phyloP scores from a whole-genome alignment of 2,888 invertebrate genomes.

The Eutolmus rufibarbis region DNA sequence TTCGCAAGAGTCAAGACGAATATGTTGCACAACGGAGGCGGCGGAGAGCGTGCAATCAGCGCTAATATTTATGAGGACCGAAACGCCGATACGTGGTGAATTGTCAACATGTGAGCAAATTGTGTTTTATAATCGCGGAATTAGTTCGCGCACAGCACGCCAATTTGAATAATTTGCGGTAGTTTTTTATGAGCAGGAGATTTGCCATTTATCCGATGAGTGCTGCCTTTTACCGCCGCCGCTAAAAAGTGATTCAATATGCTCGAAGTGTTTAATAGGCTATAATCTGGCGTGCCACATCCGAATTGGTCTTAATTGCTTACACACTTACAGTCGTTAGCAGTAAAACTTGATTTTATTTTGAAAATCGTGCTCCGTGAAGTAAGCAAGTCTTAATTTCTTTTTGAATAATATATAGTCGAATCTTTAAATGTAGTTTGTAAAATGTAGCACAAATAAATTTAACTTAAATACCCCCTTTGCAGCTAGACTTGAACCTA shows the following conservation, averaged over 20 bases:
- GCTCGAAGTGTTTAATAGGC: not conserved
- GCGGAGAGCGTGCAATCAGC: not conserved
- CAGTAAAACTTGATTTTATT: not conserved
- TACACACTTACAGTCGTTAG: not conserved
- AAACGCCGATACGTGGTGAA: not conserved
- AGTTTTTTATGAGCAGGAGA: not conserved
- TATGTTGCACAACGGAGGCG: not conserved
- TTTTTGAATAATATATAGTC: not conserved
- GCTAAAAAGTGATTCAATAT: not conserved
- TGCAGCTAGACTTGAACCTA: too few relatives aligned
- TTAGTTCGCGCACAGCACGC: not conserved
- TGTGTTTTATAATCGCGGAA: not conserved
- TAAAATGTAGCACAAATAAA: not conserved
- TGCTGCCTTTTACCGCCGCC: not conserved
- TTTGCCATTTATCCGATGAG: not conserved
- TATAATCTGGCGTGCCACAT: not conserved
- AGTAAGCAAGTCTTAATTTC: not conserved
- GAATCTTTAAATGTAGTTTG: not conserved
- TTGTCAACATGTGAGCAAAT: constrained; percentile 19
- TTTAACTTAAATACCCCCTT: too few relatives aligned
- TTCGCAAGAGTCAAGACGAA: not conserved
- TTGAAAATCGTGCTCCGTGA: not conserved
- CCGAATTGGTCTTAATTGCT: not conserved
- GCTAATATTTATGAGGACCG: not conserved
- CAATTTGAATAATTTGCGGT: not conserved